Conservation (phyloP, 2,113 vertebrate species). For the Electrona antarctica region DNA sequence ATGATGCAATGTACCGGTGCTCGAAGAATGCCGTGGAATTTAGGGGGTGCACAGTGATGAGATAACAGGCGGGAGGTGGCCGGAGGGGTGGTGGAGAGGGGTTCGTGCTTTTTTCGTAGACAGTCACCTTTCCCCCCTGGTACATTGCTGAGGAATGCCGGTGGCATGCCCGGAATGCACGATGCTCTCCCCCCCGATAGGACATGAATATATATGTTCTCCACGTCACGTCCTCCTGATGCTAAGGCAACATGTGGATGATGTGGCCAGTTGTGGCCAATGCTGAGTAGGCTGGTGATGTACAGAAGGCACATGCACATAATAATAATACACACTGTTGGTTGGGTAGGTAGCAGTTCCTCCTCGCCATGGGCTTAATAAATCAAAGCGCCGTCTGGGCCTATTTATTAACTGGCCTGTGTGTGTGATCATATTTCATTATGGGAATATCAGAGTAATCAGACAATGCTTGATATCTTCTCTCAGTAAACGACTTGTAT, state of each 20-base stretch:
- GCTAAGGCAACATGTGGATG: not conserved
- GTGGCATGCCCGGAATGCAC: constrained; percentile 56
- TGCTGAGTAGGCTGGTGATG: not conserved
- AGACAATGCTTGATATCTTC: not conserved
- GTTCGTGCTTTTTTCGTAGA: constrained; percentile 36
- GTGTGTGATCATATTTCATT: not conserved
- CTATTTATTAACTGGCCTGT: no score
- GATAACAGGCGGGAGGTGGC: constrained; percentile 14
- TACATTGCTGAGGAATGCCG: constrained; percentile 45
- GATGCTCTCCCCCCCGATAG: not conserved
- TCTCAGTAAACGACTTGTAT: not conserved
- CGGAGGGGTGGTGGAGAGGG: not conserved
- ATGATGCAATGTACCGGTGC: no score
- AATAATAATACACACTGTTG: no score
- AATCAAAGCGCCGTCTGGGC: no score
- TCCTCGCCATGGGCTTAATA: no score
- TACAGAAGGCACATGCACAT: not conserved
- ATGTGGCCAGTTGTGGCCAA: not conserved
- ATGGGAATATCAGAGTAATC: not conserved
- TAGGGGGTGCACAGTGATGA: no score
- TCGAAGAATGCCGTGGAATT: no score
- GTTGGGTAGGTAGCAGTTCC: not conserved
- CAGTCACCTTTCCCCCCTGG: constrained; percentile 17
- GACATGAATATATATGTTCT: not conserved
- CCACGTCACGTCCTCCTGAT: constrained; percentile 5